Base-by-base conservation (phyloP, 2,888 invertebrate genomes). In the Podotricha telesiphe region DNA sequence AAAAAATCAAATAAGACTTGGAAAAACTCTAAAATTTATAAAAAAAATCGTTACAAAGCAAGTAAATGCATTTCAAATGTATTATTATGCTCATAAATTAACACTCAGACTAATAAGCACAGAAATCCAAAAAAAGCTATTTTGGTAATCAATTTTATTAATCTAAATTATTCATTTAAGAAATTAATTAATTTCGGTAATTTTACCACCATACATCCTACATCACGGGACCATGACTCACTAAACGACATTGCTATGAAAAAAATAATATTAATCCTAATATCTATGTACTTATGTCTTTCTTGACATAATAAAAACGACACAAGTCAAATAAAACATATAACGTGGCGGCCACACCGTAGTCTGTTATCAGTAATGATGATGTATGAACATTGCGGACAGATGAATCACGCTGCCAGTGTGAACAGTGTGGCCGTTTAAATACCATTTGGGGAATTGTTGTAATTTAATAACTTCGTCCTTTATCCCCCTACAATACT, bases 321-420 rank as follows among this genome's bases (percentile, higher is more conserved):
- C 45, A 53, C 22, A 70, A 61, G 50, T 63, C 51, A 68, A 72
- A 62, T 67, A 45, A 65, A 56, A 55, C 64, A 68, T 61, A 56
- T 42, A 61, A 51, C 62, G 55, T 40, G 13, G 34, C 61, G 48
- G 62, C 42, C 48, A 34, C 66, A 37, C 53, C 53, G 62, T 62
- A 10, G 34, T 56, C 66, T 19, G 65, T 72, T 72, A 72, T 70
- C 70, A 68, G 20, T 58, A 65, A 65, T 59, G 65, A 70, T 66
- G 68, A 71, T 65, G 65, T 68, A 65, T 58, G 71, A 68, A 62
- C 61, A 48, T 62, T 62, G 45, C 58, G 55, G 11, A 42, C 56
- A 62, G 19, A 65, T 71, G 68, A 58, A 45, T 68, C 65, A 69
- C 67, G 63, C 68, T n/a, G n/a, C n/a, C n/a, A n/a, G n/a, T n/a